These are phyloP conservation scores for Agelas oroides DNA, from an alignment of 37 sponge, comb jelly and placozoan species.

Conservation along the genomic window DNA sequence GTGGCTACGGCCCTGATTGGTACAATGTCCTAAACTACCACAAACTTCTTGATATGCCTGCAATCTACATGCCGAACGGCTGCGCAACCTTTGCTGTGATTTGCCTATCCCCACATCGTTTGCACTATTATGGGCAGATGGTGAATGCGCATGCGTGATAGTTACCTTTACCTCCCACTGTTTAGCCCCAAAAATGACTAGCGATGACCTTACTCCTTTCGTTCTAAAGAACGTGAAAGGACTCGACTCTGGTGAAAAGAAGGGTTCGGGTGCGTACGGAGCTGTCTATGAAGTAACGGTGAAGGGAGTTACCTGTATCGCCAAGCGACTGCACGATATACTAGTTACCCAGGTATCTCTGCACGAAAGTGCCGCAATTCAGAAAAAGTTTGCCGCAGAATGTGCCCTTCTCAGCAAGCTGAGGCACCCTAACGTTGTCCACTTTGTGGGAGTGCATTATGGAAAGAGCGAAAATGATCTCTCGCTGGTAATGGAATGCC, in stretches of 20 bases:
- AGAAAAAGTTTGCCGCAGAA: conserved; percentile 13
- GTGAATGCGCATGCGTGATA: no score
- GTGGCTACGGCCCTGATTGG: no score
- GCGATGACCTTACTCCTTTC: no score
- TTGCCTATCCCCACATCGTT: no score
- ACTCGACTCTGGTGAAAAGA: conserved; percentile 4
- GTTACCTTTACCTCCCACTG: no score
- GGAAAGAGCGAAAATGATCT: neutral
- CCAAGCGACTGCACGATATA: conserved; percentile 16
- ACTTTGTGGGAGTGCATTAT: conserved; percentile 22
- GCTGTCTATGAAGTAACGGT: conserved; percentile 7
- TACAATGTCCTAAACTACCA: no score
- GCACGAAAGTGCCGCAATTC: neutral
- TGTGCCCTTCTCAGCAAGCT: conserved; percentile 17
- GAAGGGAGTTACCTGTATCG: conserved; percentile 18
- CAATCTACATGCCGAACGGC: no score
- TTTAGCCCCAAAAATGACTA: no score
- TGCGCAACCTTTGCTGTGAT: no score
- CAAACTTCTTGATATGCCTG: no score
- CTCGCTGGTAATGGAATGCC: conserved; percentile 12
- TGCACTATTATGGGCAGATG: no score
- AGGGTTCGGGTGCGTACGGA: conserved; percentile 29
- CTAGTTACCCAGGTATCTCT: neutral
- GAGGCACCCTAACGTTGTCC: conserved; percentile 41
- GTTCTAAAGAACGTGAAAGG: conserved; percentile 5